phyloP scores from a whole-genome alignment of 2,888 invertebrate genomes.

The Himalopsyche japonica region DNA sequence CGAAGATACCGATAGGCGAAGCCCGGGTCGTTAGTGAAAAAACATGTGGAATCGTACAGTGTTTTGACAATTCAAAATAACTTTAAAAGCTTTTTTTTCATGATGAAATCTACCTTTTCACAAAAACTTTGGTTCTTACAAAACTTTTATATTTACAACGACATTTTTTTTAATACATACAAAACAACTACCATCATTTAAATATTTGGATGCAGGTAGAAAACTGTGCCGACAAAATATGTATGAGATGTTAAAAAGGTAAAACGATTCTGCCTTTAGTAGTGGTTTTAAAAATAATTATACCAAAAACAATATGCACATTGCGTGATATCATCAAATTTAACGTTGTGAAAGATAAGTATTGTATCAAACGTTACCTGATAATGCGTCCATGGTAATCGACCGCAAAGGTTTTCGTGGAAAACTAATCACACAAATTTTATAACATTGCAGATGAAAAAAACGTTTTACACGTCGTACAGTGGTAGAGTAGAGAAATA shows the following conservation, averaged over 20 bases:
- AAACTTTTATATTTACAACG: no score
- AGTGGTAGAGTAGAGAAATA: background rate
- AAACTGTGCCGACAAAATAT: background rate
- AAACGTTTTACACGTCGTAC: background rate
- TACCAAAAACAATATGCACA: background rate
- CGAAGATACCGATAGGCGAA: no score
- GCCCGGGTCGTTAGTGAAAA: no score
- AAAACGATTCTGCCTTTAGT: background rate
- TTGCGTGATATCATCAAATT: background rate
- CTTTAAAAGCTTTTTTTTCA: no score
- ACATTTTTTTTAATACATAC: no score
- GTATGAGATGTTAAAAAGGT: background rate
- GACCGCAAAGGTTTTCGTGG: background rate
- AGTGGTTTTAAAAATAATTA: background rate
- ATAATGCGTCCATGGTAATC: background rate
- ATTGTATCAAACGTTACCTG: background rate
- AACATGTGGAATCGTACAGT: no score
- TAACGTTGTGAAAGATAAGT: background rate
- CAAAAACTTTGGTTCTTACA: no score
- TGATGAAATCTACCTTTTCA: no score
- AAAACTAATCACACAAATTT: background rate
- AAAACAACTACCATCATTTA: no score
- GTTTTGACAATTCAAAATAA: no score
- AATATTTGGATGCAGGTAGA: no score
- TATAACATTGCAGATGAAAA: background rate